Evolutionary conservation across 2,888 invertebrate species (phyloP), one percentile per base, ranked within the genome.

Genomic region (Notodonta ziczac): DNA sequence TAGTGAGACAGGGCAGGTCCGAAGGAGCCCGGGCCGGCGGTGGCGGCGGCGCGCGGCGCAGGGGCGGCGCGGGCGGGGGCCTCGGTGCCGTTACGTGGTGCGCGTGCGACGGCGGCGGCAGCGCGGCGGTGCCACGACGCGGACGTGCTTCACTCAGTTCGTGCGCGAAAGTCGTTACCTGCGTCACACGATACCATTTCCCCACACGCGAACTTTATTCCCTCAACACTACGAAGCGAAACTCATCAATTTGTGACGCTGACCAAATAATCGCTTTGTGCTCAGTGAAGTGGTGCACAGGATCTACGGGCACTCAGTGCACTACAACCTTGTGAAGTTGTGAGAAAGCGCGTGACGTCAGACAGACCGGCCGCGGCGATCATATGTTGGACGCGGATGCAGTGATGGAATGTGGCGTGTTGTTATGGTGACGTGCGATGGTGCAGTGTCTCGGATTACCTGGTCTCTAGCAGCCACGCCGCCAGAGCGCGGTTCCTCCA

Each of bases 381-480:
- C 93, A 93, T 93, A 93, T 93, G 92, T 91, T 93, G 85, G 88
- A 91, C 87, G 89, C 91, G 93, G 92, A 92, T 93, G 93, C 92
- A 91, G 93, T 93, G 93, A 91, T 91, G 92, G 92, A 93, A 93
- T 92, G 93, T 89, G 87, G 87, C 80, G 87, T 90, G 87, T 89
- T 89, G 86, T 90, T 89, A 83, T 91, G 87, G 88, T 91, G 88
- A 91, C 84, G 87, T 87, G 87, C 85, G 81, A 89, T 90, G 91
- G 85, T 90, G 86, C 80, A 81, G 85, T 87, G 87, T 69, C 70
- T 81, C 73, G 82, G 82, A 80, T 85, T 88, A 88, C 88, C 90
- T 89, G 84, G 79, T 76, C 80, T 81, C 71, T 82, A 84, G 81
- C 82, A 65, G 80, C 78, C 81, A 84, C 83, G 83, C 87, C 87